phyloP scores from a whole-genome alignment of 2,888 invertebrate genomes.

The Gasteruption jaculator region DNA sequence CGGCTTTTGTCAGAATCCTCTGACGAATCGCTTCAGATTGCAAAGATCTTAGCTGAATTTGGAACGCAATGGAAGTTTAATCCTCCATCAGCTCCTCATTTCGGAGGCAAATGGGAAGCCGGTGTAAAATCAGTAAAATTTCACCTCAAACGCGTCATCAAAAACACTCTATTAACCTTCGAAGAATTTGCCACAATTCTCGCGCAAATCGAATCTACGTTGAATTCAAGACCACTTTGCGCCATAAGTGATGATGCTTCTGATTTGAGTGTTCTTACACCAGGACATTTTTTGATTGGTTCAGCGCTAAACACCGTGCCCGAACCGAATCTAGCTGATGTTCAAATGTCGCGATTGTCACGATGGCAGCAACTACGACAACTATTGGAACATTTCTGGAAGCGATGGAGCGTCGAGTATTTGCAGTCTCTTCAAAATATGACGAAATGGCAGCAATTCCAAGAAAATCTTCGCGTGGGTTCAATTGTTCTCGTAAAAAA shows the following conservation, averaged over 20 bases:
- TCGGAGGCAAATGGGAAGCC: constrained; percentile 35
- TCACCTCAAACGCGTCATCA: constrained; percentile 25
- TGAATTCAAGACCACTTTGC: constrained; percentile 33
- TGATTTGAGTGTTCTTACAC: constrained; percentile 28
- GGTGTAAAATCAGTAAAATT: constrained; percentile 31
- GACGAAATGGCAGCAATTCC: constrained; percentile 27
- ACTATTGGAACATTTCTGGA: constrained; percentile 30
- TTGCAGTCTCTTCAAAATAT: constrained; percentile 27
- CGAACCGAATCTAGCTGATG: constrained; percentile 22
- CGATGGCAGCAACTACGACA: constrained; percentile 32
- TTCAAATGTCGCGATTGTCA: constrained; percentile 20
- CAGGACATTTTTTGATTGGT: constrained; percentile 36
- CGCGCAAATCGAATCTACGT: constrained; percentile 26
- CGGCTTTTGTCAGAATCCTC: background rate
- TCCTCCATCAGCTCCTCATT: constrained; percentile 31
- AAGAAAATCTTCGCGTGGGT: background rate
- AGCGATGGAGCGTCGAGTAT: constrained; percentile 29
- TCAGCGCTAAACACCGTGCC: constrained; percentile 22
- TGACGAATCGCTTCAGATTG: background rate
- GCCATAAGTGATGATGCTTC: constrained; percentile 24
- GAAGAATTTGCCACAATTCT: constrained; percentile 32
- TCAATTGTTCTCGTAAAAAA: background rate
- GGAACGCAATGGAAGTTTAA: constrained; percentile 30
- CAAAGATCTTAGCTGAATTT: constrained; percentile 10
- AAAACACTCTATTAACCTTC: constrained; percentile 24